A percentile compares a stretch with the other conserved stretches of the same genome.
These are phyloP conservation scores for Furnarius figulus DNA, from an alignment of 2,113 vertebrate genomes.

Conservation along the genomic window DNA sequence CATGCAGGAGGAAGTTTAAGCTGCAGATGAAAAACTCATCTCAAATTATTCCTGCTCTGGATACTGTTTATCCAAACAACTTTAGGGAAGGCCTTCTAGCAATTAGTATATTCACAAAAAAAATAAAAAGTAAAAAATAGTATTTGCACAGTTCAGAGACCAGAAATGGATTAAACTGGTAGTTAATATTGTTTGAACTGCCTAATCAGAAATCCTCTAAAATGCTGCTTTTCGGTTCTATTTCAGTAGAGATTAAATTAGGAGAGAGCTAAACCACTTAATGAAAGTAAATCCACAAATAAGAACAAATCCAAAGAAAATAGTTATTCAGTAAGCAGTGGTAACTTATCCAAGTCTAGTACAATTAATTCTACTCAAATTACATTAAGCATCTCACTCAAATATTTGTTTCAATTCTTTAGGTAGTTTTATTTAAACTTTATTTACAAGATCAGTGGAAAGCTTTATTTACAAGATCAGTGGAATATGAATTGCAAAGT, in stretches of 20 bases:
- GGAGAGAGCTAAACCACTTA: neutral
- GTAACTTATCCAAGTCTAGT: neutral
- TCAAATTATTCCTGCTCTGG: neutral
- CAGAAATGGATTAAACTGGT: neutral
- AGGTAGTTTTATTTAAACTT: no score
- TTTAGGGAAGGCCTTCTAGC: neutral
- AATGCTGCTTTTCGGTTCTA: neutral
- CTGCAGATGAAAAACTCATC: neutral
- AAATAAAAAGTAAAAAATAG: neutral
- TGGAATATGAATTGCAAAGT: neutral
- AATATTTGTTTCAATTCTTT: conserved; percentile 7
- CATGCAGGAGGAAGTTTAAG: neutral
- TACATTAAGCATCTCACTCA: neutral
- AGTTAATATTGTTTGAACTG: conserved; percentile 18
- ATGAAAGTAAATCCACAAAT: conserved; percentile 36
- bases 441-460: neutral
- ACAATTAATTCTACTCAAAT: neutral
- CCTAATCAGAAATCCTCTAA: conserved; percentile 1
- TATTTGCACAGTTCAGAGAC: neutral
- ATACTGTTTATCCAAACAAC: neutral
- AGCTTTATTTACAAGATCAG: neutral
- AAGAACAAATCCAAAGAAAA: conserved; percentile 23
- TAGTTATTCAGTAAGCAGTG: neutral
- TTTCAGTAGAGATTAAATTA: conserved; percentile 34
- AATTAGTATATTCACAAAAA: neutral